These are phyloP conservation scores for Andricus grossulariae DNA, from an alignment of 1,140 invertebrate species.

Conservation along the genomic window DNA sequence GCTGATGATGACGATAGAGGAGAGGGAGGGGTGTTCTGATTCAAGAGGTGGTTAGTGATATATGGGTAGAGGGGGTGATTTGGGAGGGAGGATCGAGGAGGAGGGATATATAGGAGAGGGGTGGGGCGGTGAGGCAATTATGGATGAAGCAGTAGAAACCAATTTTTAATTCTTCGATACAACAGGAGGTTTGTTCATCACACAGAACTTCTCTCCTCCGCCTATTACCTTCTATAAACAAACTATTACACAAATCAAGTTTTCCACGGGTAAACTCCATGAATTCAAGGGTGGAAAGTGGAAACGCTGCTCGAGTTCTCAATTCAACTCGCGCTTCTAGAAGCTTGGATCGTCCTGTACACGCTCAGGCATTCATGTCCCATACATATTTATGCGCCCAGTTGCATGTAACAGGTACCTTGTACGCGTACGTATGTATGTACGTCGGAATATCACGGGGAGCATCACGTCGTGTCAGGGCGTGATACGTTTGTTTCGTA, in stretches of 20 bases:
- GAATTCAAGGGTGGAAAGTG: conserved; percentile 10
- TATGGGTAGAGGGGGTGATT: too few relatives aligned
- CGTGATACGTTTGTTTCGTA: conserved; percentile 63
- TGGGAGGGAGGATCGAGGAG: too few relatives aligned
- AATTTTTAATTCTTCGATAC: too few relatives aligned
- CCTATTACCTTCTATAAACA: background rate
- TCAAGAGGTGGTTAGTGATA: too few relatives aligned
- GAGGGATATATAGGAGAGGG: too few relatives aligned
- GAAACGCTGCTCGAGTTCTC: conserved; percentile 18
- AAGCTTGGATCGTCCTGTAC: conserved; percentile 46
- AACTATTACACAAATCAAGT: conserved; percentile 12
- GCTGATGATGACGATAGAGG: too few relatives aligned
- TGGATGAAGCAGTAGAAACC: too few relatives aligned
- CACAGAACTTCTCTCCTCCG: background rate
- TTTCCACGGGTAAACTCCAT: conserved; percentile 5
- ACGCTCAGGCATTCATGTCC: conserved; percentile 71
- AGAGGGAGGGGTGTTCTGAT: too few relatives aligned
- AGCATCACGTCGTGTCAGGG: conserved; percentile 49
- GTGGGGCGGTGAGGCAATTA: too few relatives aligned
- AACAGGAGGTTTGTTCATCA: background rate
- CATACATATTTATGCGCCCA: conserved; percentile 71
- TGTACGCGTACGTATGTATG: conserved; percentile 40
- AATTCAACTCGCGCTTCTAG: conserved; percentile 10
- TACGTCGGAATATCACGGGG: conserved; percentile 46
- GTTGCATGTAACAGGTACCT: conserved; percentile 50